These are phyloP conservation scores for Asarcornis scutulata DNA, from an alignment of 2,113 vertebrate genomes.

Conservation along the genomic window DNA sequence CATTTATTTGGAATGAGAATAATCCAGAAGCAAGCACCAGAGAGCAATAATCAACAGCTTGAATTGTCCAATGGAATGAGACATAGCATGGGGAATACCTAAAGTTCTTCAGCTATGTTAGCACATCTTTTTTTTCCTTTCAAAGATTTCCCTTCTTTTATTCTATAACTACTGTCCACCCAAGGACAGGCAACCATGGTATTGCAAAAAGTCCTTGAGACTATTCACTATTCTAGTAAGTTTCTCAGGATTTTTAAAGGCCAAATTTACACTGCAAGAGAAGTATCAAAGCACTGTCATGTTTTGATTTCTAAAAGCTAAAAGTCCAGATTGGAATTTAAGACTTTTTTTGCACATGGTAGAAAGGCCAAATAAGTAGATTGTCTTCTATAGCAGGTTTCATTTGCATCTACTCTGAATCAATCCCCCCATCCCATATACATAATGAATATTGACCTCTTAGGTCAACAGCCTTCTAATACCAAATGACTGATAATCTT, in stretches of 20 bases:
- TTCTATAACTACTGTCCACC: background rate
- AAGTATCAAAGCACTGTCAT: background rate
- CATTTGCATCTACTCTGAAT: background rate
- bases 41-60: background rate
- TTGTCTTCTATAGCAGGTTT: background rate
- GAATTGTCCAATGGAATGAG: background rate
- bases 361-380: background rate
- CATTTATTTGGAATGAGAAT: background rate
- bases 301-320: background rate
- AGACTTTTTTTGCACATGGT: background rate
- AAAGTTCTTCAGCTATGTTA: background rate
- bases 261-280: background rate
- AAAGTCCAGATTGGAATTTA: background rate
- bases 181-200: background rate
- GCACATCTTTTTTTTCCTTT: background rate
- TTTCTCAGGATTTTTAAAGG: background rate
- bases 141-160: background rate
- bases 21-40: background rate
- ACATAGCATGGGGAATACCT: background rate
- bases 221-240: background rate
- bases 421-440: too few relatives aligned
- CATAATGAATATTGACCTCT: background rate
- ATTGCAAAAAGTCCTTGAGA: background rate
- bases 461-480: background rate
- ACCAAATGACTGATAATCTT: background rate